phyloP scores from a whole-genome alignment of 2,888 invertebrate genomes.

The Celastrina argiolus region DNA sequence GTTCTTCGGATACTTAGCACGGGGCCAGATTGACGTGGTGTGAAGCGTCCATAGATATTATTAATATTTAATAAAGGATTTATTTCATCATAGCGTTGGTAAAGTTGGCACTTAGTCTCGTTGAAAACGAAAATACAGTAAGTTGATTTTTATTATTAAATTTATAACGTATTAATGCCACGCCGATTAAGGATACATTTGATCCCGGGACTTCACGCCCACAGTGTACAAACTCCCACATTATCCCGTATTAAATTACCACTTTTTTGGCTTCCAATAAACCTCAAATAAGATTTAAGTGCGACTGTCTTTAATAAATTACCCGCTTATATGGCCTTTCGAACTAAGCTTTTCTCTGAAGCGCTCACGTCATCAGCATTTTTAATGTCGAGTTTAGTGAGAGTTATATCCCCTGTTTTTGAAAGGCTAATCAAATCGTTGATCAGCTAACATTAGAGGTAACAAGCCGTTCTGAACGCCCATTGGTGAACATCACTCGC shows the following conservation, averaged over 20 bases:
- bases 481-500: too few relatives aligned
- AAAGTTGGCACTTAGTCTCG: too few relatives aligned
- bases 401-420: too few relatives aligned
- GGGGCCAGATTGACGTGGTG: too few relatives aligned
- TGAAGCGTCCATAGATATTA: too few relatives aligned
- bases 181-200: constrained; percentile 4
- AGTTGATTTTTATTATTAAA: constrained; percentile 1
- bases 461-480: too few relatives aligned
- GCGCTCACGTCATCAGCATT: background rate
- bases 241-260: constrained; percentile 14
- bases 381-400: background rate
- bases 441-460: too few relatives aligned
- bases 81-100: too few relatives aligned
- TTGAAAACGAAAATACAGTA: background rate
- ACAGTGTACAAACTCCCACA: constrained; percentile 4
- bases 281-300: constrained; percentile 12
- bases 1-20: too few relatives aligned
- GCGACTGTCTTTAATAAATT: constrained; percentile 15
- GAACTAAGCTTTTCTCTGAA: constrained; percentile 1
- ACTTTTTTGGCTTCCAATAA: constrained; percentile 18
- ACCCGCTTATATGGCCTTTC: background rate
- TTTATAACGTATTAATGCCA: background rate
- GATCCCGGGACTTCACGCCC: constrained; percentile 5
- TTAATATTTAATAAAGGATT: too few relatives aligned
- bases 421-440: too few relatives aligned